Base-by-base conservation (phyloP, 2,888 invertebrate species). In the Polia nebulosa region DNA sequence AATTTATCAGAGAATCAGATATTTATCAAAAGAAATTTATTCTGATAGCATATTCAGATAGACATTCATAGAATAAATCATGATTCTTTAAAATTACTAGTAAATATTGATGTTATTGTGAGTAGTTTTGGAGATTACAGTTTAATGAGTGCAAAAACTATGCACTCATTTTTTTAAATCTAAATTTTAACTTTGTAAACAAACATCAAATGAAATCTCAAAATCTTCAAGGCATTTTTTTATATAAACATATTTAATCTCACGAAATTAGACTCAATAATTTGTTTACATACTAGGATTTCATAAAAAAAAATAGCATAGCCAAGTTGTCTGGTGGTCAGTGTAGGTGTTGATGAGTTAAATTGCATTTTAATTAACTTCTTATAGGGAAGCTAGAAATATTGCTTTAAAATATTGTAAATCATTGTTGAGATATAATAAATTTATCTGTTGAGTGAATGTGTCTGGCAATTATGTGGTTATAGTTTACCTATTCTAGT, bases 11-110 rank as follows among this genome's bases (percentile, higher is more conserved):
- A 68, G 52, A 56, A 57, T 71, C 47, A 44, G 36, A 65, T 59
- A 80, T 53, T 65, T 80, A 80, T 80, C 83, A 76, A 63, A 62
- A 52, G 20, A 76, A 69, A 63, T 57, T 36, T 59, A 76, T 49
- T 63, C 39, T 62, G 78, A 83, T 83, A 66, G 49, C 60, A 61
- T 45, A 22, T 7, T 25, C 36, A 80, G 70, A 68, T 68, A 68
- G 57, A 34, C n/a, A 63, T 45, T 76, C 59, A 63, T 60, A 52
- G 77, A 76, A 80, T 61, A 61, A 61, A 61, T 60, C 17, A 69
- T 80, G 63, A 76, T 25, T 59, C 25, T 41, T n/a, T 15, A 25
- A 27, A 39, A 13, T 25, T 51, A 47, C 36, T 47, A 41, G 56
- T 44, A 39, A 53, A 47, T 55, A 41, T 39, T 3, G 11, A 58